A percentile compares a stretch with the other conserved stretches of the same genome.
Conservation (phyloP, 2,888 invertebrate genomes). For the Shargacucullia verbasci region DNA sequence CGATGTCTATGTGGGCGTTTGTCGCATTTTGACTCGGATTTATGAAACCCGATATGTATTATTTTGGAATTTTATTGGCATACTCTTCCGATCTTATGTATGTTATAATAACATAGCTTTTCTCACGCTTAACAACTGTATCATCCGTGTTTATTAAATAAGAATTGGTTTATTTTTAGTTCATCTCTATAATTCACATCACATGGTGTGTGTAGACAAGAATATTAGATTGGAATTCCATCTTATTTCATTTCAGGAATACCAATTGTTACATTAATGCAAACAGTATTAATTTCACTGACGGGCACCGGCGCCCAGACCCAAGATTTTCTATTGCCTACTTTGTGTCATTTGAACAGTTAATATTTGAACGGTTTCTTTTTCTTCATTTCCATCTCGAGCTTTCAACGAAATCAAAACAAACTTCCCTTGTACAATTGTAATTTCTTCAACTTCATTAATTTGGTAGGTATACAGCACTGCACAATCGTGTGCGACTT, state of each 20-base stretch:
- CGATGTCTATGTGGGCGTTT: constrained; percentile 24
- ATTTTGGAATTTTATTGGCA: constrained; percentile 23
- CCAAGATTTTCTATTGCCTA: too few species aligned
- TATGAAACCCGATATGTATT: constrained; percentile 28
- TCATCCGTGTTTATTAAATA: not conserved
- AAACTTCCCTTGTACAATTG: constrained; percentile 38
- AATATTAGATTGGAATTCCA: not conserved
- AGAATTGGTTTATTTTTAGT: not conserved
- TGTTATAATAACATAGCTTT: not conserved
- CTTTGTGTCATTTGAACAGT: too few species aligned
- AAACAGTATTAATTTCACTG: too few species aligned
- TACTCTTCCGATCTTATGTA: constrained; percentile 9
- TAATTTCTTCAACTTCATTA: constrained; percentile 44
- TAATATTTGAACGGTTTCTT: not conserved
- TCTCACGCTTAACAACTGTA: not conserved
- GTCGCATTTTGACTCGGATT: constrained; percentile 29
- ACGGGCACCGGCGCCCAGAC: too few species aligned
- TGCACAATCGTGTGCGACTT: constrained; percentile 35
- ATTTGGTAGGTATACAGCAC: constrained; percentile 21
- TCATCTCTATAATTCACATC: too few species aligned
- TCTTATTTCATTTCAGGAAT: not conserved
- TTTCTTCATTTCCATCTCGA: constrained; percentile 2
- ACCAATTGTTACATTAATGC: too few species aligned
- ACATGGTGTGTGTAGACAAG: not conserved
- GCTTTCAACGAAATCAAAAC: constrained; percentile 38